phyloP scores from a whole-genome alignment of 2,888 invertebrate species.

The Drosophila affinis region DNA sequence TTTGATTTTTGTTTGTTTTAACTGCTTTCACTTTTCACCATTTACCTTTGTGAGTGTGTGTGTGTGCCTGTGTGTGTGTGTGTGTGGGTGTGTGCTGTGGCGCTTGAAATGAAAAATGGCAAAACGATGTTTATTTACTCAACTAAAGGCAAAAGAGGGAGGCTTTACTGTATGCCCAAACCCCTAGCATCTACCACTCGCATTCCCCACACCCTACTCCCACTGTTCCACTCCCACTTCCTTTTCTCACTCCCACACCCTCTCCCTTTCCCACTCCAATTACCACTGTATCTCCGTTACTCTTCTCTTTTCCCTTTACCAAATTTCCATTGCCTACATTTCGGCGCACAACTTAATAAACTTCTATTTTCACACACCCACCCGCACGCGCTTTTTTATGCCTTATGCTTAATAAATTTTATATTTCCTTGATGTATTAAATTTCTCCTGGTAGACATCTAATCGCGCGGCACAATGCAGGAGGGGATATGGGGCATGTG shows the following conservation, averaged over 20 bases:
- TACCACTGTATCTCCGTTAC: background rate
- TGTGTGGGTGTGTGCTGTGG: background rate
- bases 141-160: conserved; percentile 53
- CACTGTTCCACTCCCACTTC: conserved; percentile 5
- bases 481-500: conserved; percentile 12
- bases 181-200: no score
- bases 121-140: conserved; percentile 62
- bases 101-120: conserved; percentile 64
- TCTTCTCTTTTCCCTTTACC: background rate
- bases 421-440: conserved; percentile 66
- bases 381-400: conserved; percentile 22
- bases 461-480: conserved; percentile 4
- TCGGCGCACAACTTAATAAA: conserved; percentile 44
- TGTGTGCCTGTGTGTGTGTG: background rate
- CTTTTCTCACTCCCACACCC: background rate
- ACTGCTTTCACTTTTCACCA: conserved; percentile 64
- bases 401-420: conserved; percentile 54
- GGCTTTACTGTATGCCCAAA: background rate
- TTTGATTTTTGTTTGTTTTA: conserved; percentile 71
- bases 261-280: background rate
- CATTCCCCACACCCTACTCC: background rate
- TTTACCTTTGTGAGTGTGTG: conserved; percentile 41
- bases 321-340: conserved; percentile 43
- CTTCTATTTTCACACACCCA: conserved; percentile 12
- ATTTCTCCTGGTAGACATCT: background rate